These are phyloP conservation scores for Falco punctatus DNA, from an alignment of 2,113 vertebrate species.

Conservation along the genomic window DNA sequence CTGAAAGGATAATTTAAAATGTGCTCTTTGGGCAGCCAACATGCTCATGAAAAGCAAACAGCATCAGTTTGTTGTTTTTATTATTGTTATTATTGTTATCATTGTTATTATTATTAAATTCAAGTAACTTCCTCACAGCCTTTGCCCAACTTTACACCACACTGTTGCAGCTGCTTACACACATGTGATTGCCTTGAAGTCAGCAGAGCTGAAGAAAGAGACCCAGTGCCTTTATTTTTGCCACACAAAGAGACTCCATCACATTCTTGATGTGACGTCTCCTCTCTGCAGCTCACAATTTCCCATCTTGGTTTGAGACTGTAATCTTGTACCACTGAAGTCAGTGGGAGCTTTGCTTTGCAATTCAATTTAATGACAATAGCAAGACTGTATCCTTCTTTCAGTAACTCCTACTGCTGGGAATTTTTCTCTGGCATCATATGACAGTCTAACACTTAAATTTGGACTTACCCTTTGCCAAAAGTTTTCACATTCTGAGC, in stretches of 20 bases:
- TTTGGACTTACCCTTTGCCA: background rate
- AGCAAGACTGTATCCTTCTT: background rate
- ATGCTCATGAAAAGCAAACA: background rate
- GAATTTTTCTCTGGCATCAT: background rate
- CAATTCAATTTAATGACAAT: background rate
- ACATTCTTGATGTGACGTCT: background rate
- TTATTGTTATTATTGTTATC: background rate
- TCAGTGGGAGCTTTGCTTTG: constrained; percentile 8
- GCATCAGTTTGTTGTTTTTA: background rate
- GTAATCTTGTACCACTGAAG: background rate
- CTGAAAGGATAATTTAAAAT: background rate
- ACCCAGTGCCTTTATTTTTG: background rate
- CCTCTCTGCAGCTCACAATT: background rate
- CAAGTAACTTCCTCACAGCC: background rate
- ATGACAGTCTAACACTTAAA: background rate
- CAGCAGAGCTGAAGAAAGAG: background rate
- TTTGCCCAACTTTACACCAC: background rate
- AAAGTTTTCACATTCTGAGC: background rate
- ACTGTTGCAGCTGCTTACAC: background rate
- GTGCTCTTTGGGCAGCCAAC: background rate
- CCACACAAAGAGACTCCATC: background rate
- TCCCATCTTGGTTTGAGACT: background rate
- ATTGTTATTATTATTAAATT: background rate
- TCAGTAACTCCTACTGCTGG: background rate
- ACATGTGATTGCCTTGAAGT: background rate